These are phyloP conservation scores for Poecilia picta DNA, from an alignment of 2,797 vertebrate genomes.

Conservation along the genomic window DNA sequence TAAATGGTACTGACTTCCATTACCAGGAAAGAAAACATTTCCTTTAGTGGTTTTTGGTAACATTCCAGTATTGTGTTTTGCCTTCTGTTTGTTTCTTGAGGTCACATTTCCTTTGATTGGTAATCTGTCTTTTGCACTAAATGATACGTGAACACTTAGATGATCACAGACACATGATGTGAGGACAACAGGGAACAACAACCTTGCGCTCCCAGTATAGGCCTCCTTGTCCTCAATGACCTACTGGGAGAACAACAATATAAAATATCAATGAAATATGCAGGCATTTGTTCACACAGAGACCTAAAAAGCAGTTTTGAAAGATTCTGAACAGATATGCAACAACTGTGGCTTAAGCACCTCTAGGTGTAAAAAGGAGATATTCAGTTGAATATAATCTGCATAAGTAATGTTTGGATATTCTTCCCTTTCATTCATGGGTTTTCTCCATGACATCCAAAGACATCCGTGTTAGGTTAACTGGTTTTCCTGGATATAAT, in stretches of 20 bases:
- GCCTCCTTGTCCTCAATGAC: background rate
- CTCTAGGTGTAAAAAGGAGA: background rate
- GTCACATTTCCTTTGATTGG: constrained; percentile 35
- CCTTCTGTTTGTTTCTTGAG: constrained; percentile 18
- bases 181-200: background rate
- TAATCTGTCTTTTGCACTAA: constrained; percentile 35
- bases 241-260: background rate
- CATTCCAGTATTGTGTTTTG: background rate
- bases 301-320: background rate
- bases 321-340: background rate
- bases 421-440: background rate
- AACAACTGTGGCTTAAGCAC: background rate
- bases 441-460: background rate
- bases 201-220: background rate
- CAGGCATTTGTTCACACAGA: background rate
- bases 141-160: constrained; percentile 14
- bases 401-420: background rate
- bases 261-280: background rate
- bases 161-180: background rate
- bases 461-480: background rate
- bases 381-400: background rate
- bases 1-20: background rate
- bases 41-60: constrained; percentile 8
- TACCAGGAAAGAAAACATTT: background rate
- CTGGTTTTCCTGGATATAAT: background rate